Conservation (phyloP, 1,140 invertebrate species). For the Drosophila varians region DNA sequence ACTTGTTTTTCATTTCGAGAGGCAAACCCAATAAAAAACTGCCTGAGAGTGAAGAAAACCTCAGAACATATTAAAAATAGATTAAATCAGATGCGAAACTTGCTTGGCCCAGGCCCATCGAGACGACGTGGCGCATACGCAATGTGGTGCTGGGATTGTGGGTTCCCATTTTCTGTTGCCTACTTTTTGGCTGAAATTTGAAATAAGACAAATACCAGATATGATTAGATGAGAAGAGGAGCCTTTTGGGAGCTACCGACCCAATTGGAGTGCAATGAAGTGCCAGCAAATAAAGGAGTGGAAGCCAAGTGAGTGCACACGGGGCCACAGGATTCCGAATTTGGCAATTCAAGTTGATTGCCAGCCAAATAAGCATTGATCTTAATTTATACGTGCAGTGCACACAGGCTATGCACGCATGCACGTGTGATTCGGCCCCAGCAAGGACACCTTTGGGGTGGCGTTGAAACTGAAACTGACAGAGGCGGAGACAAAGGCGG, state of each 20-base stretch:
- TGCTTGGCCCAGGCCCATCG: conserved; percentile 30
- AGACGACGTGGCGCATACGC: conserved; percentile 41
- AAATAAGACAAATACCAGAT: too few species aligned
- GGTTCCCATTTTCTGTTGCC: background rate
- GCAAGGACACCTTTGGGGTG: conserved; percentile 15
- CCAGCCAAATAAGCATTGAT: conserved; percentile 33
- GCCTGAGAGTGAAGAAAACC: conserved; percentile 6
- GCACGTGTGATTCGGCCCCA: conserved; percentile 6
- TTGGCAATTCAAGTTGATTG: conserved; percentile 15
- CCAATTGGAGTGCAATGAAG: conserved; percentile 32
- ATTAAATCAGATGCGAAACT: conserved; percentile 63
- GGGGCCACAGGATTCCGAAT: conserved; percentile 3
- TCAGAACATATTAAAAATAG: conserved; percentile 62
- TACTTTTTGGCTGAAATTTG: background rate
- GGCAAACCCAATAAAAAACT: background rate
- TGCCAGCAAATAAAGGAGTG: conserved; percentile 12
- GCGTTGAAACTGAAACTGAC: background rate
- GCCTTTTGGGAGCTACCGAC: background rate
- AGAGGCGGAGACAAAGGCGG: background rate
- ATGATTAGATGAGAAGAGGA: too few species aligned
- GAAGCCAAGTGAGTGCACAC: conserved; percentile 12
- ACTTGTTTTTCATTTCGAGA: background rate
- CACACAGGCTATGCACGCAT: background rate
- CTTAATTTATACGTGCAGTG: conserved; percentile 29
- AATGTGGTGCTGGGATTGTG: background rate